Evolutionary conservation across 1,140 invertebrate species (phyloP).

Genomic region (Geopemphigus sp.): DNA sequence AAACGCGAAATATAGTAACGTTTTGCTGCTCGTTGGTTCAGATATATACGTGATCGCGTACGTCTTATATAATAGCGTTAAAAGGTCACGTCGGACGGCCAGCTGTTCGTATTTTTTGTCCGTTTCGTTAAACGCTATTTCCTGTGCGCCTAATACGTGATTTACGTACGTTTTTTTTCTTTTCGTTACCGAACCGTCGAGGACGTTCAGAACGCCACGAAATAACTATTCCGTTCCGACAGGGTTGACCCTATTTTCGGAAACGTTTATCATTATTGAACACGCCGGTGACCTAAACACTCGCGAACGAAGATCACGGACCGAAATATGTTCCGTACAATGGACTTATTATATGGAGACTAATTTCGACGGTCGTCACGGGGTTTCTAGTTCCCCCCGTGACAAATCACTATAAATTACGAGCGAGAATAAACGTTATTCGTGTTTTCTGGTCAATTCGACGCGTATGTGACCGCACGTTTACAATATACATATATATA

Average conservation of each 20-base stretch:
- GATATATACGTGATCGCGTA: not conserved
- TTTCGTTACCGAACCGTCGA: not conserved
- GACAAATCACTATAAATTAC: not conserved
- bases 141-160: not conserved
- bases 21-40: no score
- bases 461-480: no score
- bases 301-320: not conserved
- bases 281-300: not conserved
- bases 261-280: not conserved
- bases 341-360: not conserved
- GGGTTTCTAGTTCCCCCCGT: not conserved
- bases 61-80: not conserved
- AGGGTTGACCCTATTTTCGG: not conserved
- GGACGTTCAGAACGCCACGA: not conserved
- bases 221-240: not conserved
- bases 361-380: conserved; percentile 12
- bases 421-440: not conserved
- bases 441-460: not conserved
- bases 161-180: not conserved
- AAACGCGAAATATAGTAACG: no score
- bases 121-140: not conserved
- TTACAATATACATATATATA: not conserved
- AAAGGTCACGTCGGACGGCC: no score
- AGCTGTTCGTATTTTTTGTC: not conserved
- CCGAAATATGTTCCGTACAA: not conserved